phyloP scores from a whole-genome alignment of 2,888 invertebrate genomes.

The Lycophotia porphyrea region DNA sequence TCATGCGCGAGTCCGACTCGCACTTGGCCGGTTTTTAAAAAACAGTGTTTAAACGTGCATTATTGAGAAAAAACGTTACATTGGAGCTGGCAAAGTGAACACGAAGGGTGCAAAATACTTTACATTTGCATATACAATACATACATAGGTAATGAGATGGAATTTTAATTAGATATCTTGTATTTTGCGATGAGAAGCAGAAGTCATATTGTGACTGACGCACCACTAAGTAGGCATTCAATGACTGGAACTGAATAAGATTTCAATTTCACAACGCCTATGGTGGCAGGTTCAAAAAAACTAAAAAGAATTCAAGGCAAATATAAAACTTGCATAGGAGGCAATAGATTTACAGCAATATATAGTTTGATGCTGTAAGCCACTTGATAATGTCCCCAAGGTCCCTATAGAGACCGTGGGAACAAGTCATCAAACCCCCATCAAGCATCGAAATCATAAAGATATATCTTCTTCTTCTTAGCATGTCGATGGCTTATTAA shows the following conservation, averaged over 20 bases:
- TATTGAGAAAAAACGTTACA: not conserved
- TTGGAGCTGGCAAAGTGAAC: not conserved
- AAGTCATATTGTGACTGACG: slow-evolving; percentile 6
- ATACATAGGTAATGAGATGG: not conserved
- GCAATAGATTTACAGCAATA: no score
- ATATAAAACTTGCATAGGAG: not conserved
- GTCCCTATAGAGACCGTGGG: not conserved
- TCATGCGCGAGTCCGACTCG: no score
- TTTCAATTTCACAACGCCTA: not conserved
- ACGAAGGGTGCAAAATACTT: not conserved
- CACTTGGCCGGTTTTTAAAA: not conserved
- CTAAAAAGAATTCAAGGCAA: not conserved
- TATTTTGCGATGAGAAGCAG: not conserved
- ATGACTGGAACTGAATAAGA: not conserved
- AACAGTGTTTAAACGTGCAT: slow-evolving; percentile 2
- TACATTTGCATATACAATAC: slow-evolving; percentile 11
- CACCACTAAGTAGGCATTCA: not conserved
- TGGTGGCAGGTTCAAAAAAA: not conserved
- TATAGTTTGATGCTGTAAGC: not conserved
- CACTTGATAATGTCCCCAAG: not conserved
- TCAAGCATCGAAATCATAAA: no score
- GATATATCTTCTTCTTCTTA: no score
- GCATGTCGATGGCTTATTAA: no score
- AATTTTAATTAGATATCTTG: slow-evolving; percentile 25
- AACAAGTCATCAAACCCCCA: not conserved